Percentiles rank a stretch among this genome's conserved stretches.
Conservation (phyloP, 1,140 invertebrate genomes). For the Acromyrmex charruanus region DNA sequence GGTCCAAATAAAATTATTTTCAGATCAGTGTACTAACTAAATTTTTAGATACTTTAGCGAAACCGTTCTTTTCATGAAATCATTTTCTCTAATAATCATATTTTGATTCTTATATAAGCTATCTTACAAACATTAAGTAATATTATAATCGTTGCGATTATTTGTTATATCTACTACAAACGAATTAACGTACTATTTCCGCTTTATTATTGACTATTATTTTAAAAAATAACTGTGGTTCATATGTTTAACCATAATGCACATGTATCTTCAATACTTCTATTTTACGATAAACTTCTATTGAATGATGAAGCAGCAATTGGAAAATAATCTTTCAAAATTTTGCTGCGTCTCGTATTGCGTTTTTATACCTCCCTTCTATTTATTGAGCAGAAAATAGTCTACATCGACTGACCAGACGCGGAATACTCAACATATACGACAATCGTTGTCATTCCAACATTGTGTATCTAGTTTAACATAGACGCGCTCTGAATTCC, state of each 20-base stretch:
- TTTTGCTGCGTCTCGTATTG: neutral
- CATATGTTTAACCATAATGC: neutral
- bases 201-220: neutral
- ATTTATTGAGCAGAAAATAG: neutral
- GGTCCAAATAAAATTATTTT: too few relatives aligned
- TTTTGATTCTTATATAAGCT: neutral
- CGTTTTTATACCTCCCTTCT: neutral
- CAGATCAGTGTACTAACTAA: too few relatives aligned
- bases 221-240: neutral
- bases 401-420: neutral
- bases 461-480: constrained; percentile 40
- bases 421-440: neutral
- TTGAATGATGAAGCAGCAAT: neutral
- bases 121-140: neutral
- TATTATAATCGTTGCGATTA: neutral
- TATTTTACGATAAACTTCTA: neutral
- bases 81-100: neutral
- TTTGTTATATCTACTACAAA: neutral
- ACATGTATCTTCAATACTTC: neutral
- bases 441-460: constrained; percentile 24
- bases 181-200: neutral
- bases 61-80: too few relatives aligned
- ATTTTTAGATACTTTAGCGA: too few relatives aligned
- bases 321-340: neutral
- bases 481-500: constrained; percentile 17